Conservation (phyloP, 2,888 invertebrate species). For the Nowickia ferox region DNA sequence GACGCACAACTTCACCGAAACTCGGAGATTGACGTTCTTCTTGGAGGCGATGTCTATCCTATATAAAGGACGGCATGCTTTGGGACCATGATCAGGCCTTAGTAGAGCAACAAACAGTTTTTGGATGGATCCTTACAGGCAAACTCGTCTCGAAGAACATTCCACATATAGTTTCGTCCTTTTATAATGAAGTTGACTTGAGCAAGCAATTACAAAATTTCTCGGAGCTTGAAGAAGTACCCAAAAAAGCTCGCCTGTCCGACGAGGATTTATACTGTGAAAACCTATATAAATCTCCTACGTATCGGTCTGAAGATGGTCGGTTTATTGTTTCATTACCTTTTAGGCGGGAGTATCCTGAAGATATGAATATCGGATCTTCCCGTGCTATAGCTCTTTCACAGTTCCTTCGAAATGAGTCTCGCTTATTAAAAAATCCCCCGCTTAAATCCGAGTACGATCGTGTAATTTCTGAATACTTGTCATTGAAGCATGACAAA, state of each 20-base stretch:
- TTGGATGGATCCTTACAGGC: conserved; percentile 27
- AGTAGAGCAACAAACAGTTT: conserved; percentile 21
- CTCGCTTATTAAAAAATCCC: too few species aligned
- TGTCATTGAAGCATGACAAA: not conserved
- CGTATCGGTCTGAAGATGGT: not conserved
- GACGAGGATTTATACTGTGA: not conserved
- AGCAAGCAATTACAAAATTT: conserved; percentile 9
- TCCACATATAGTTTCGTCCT: not conserved
- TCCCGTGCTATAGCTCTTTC: too few species aligned
- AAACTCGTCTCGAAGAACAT: not conserved
- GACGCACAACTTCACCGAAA: not conserved
- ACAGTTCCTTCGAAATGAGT: too few species aligned
- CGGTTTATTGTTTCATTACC: not conserved
- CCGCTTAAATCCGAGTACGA: too few species aligned
- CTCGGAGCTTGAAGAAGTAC: conserved; percentile 38
- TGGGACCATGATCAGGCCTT: not conserved
- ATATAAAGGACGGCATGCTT: not conserved
- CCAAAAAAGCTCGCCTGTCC: too few species aligned
- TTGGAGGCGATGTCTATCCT: conserved; percentile 25
- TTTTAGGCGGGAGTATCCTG: not conserved
- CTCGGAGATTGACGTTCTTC: not conserved
- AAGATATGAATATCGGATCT: not conserved
- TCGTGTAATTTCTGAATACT: too few species aligned
- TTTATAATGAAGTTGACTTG: not conserved
- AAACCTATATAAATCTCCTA: conserved; percentile 1